phyloP scores from a whole-genome alignment of 2,113 vertebrate genomes.

The Phoenicopterus ruber region DNA sequence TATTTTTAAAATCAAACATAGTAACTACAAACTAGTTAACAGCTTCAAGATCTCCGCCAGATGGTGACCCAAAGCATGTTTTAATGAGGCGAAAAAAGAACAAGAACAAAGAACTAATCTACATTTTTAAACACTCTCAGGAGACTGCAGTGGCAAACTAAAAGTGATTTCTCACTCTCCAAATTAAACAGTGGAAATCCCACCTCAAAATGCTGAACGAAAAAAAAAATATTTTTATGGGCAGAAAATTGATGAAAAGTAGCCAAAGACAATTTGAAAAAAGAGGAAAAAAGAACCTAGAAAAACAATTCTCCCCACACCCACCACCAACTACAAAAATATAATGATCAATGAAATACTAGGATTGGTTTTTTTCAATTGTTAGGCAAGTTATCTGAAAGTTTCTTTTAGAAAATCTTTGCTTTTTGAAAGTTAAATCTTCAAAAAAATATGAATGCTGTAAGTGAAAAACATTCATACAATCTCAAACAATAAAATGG shows the following conservation, averaged over 20 bases:
- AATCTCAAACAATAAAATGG: not conserved
- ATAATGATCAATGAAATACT: not conserved
- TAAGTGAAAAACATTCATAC: not conserved
- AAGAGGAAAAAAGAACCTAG: not conserved
- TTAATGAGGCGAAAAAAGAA: slow-evolving; percentile 40
- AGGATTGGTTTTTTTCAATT: not conserved
- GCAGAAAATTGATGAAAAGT: not conserved
- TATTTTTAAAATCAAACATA: not conserved
- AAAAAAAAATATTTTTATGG: not conserved
- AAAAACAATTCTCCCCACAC: not conserved
- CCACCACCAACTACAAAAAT: not conserved
- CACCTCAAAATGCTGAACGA: not conserved
- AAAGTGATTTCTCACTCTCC: not conserved
- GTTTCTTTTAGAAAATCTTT: not conserved
- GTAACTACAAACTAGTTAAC: not conserved
- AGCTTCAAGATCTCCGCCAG: slow-evolving; percentile 67
- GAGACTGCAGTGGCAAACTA: slow-evolving; percentile 63
- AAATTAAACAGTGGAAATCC: not conserved
- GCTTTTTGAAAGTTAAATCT: not conserved
- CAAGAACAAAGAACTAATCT: slow-evolving; percentile 28
- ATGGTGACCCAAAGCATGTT: slow-evolving; percentile 52
- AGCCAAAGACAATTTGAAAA: not conserved
- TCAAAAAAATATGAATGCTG: not conserved
- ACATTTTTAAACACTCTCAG: slow-evolving; percentile 60
- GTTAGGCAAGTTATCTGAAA: not conserved